Base-by-base conservation (phyloP, 2,797 vertebrate species). In the Capromys pilorides region DNA sequence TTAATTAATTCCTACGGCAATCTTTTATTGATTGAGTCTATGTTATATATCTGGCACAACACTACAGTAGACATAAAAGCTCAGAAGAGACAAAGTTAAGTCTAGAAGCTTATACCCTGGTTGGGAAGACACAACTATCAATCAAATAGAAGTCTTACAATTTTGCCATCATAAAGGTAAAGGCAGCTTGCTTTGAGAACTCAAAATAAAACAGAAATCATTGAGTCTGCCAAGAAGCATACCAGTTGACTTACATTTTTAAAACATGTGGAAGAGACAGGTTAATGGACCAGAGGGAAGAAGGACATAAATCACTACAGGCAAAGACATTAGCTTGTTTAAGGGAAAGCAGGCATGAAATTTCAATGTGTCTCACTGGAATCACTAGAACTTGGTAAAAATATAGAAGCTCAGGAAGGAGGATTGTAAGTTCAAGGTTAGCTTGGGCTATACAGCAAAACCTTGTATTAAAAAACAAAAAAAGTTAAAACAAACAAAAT, bases 21-120 rank as follows among this genome's bases (percentile, higher is more conserved):
- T 80, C 39, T 81, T 67, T 90, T 66, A 85, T 62, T 80, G 41
- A 28, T 45, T 77, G 41, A 75, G 45, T 94, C 75, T 78, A 64
- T 66, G 33, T 90, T 85, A 45, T n/a, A 91, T 94, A 13, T 41
- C 41, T 84, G 81, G 24, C 36, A 95, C 11, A 31, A 84, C 5
- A 77, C 6, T 33, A 64, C 16, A 2, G 86, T 88, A 88, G 69
- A 92, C 86, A 91, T 36, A 73, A 82, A 90, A 95, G 75, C 86
- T 28, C 67, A 93, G 80, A 64, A 62, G 19, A 86, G 36, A 88
- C 33, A 36, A 91, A 71, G 33, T 84, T 61, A 24, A 85, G 64
- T 57, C 51, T 93, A 86, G 86, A 91, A 69, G 54, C 12, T 89
- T 86, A 33, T 24, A 79, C 51, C 45, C 64, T 51, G 51, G 33